Percentiles rank a stretch among this genome's conserved stretches.
These are phyloP conservation scores for Guaruba guarouba DNA, from an alignment of 2,113 vertebrate genomes.

Conservation along the genomic window DNA sequence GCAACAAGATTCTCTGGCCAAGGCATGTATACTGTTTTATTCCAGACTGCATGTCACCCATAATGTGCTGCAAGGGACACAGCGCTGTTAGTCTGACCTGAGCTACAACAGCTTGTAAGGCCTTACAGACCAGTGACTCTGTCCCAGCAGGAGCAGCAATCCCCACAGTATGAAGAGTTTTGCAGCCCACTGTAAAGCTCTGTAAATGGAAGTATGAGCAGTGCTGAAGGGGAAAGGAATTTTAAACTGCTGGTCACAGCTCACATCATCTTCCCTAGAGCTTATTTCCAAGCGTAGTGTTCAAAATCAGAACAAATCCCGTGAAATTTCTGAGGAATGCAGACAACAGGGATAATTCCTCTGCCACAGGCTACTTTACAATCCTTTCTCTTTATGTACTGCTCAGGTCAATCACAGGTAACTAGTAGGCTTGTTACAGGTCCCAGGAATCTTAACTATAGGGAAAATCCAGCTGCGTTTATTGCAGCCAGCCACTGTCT, in stretches of 20 bases:
- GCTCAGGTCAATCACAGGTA: neutral
- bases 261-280: neutral
- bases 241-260: neutral
- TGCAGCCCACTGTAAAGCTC: neutral
- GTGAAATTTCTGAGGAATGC: neutral
- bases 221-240: neutral
- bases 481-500: slow-evolving; percentile 19
- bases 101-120: fast-evolving
- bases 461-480: slow-evolving; percentile 4
- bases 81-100: neutral
- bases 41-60: neutral
- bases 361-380: fast-evolving
- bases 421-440: neutral
- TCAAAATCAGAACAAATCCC: neutral
- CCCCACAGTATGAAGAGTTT: no score
- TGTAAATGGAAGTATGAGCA: neutral
- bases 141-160: neutral
- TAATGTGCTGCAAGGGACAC: no score
- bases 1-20: fast-evolving
- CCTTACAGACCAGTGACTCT: neutral
- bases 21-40: neutral
- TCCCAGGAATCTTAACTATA: neutral
- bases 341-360: neutral
- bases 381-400: neutral
- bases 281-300: neutral